A percentile compares a stretch with the other conserved stretches of the same genome.
Evolutionary conservation across 2,797 vertebrate genomes (phyloP).

Genomic region (Callimico goeldii): DNA sequence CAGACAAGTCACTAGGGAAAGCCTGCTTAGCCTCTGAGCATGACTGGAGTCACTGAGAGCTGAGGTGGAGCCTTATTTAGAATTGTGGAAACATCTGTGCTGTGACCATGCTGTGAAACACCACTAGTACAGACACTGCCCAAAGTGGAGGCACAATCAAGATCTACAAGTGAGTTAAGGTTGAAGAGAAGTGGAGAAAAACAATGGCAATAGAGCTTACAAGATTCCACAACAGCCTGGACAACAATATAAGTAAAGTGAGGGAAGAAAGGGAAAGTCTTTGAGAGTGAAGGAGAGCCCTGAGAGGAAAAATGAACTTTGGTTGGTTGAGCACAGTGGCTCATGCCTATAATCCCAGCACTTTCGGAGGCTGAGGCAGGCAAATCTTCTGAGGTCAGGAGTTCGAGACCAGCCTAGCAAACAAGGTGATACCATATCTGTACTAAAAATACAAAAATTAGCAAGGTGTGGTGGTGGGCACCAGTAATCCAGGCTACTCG

Average conservation of each 20-base stretch:
- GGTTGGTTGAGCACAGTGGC: neutral
- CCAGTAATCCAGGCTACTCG: neutral
- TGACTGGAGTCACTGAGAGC: neutral
- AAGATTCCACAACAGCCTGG: neutral
- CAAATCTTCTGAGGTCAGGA: neutral
- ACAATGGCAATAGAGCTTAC: neutral
- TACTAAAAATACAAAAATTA: neutral
- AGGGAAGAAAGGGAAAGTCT: neutral
- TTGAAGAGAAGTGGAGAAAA: neutral
- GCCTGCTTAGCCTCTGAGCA: neutral
- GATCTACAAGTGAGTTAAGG: neutral
- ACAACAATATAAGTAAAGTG: neutral
- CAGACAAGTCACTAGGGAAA: neutral
- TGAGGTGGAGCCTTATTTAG: neutral
- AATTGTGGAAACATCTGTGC: neutral
- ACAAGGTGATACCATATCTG: neutral
- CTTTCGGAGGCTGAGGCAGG: neutral
- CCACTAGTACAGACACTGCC: neutral
- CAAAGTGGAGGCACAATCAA: neutral
- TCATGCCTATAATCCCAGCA: neutral
- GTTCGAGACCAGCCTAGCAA: neutral
- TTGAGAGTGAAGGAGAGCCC: neutral
- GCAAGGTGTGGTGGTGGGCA: accelerated
- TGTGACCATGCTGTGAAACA: neutral
- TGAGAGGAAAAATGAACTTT: neutral